phyloP scores from a whole-genome alignment of 2,888 invertebrate species.

The Trissoscelio sp. region DNA sequence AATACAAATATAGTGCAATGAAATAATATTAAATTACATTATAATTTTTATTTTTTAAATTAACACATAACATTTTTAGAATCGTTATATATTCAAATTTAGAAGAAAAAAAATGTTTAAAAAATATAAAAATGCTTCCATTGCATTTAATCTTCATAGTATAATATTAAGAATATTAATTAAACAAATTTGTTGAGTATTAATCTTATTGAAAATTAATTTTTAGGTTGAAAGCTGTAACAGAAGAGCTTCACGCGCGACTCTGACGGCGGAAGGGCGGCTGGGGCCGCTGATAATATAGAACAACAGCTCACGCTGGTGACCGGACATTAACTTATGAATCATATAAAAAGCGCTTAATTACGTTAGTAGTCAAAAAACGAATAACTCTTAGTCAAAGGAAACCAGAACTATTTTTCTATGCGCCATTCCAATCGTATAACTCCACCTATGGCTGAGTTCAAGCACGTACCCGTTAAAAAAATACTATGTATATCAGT shows the following conservation, averaged over 20 bases:
- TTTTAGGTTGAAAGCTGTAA: constrained; percentile 66
- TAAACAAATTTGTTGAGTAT: too few species aligned
- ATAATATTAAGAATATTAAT: background rate
- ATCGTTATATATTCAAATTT: too few species aligned
- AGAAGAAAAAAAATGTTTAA: too few species aligned
- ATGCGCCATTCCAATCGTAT: constrained; percentile 63
- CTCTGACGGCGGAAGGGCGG: constrained; percentile 78
- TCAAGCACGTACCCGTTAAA: constrained; percentile 6
- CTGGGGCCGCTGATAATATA: constrained; percentile 58
- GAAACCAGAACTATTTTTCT: constrained; percentile 66
- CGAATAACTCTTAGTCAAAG: constrained; percentile 62
- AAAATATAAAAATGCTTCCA: too few species aligned
- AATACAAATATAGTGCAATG: too few species aligned
- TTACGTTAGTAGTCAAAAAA: constrained; percentile 57
- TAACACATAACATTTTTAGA: too few species aligned
- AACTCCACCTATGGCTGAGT: constrained; percentile 11
- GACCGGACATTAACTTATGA: constrained; percentile 34
- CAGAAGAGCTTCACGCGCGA: constrained; percentile 79
- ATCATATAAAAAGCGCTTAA: constrained; percentile 60
- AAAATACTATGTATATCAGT: constrained; percentile 16
- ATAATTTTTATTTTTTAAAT: too few species aligned
- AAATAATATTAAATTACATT: too few species aligned
- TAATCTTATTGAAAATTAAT: constrained; percentile 4
- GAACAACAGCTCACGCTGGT: constrained; percentile 13
- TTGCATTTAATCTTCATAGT: too few species aligned